phyloP scores from a whole-genome alignment of 2,113 vertebrate genomes.

The Burhinus bistriatus region DNA sequence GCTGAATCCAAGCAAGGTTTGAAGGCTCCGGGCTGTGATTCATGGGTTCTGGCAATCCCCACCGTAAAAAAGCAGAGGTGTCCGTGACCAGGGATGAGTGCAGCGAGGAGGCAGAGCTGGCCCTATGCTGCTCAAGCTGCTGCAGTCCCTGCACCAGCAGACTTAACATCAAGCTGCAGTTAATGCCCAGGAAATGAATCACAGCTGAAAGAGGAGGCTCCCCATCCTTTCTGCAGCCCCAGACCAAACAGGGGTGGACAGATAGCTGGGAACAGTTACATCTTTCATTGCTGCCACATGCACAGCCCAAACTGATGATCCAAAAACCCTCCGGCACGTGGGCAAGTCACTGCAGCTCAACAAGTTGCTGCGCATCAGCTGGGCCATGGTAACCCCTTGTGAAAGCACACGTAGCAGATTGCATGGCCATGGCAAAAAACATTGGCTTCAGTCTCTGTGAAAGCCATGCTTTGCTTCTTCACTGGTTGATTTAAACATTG shows the following conservation, averaged over 20 bases:
- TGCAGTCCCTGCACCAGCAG: accelerated
- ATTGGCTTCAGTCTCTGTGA: neutral
- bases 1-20: neutral
- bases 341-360: neutral
- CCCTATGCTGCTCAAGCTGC: neutral
- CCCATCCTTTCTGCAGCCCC: neutral
- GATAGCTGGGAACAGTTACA: neutral
- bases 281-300: neutral
- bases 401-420: neutral
- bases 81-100: accelerated
- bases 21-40: neutral
- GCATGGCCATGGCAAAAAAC: neutral
- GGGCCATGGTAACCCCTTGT: neutral
- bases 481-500: neutral
- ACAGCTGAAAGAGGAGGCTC: neutral
- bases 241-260: neutral
- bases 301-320: neutral
- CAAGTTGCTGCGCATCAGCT: neutral
- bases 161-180: accelerated
- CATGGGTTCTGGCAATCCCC: neutral
- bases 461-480: neutral
- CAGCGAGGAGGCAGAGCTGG: neutral
- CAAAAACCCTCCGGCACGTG: neutral
- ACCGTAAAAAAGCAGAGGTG: no score
- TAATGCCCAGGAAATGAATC: neutral